Conservation (phyloP, 64 coral and sea anemone genomes). For the Montipora capricornis region DNA sequence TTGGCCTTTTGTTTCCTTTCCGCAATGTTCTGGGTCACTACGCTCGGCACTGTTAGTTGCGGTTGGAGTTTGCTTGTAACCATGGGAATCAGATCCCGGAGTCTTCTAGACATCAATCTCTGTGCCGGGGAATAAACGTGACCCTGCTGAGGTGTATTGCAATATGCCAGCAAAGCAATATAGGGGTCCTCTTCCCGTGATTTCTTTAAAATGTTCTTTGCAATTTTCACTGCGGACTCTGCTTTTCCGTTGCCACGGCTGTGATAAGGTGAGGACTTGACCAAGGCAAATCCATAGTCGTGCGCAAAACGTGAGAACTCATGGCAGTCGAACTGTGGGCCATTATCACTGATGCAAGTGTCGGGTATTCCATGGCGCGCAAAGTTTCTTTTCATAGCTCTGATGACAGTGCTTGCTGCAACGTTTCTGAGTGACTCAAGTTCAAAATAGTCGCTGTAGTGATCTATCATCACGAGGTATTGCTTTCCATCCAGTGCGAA, state of each 20-base stretch:
- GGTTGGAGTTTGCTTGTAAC: neutral
- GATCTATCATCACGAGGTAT: too few species aligned
- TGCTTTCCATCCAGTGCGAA: constrained; percentile 11
- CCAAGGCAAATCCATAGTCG: constrained; percentile 54
- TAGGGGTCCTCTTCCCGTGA: constrained; percentile 12
- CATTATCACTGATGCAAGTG: constrained; percentile 45
- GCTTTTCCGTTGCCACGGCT: constrained; percentile 58
- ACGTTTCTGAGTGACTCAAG: too few species aligned
- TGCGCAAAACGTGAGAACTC: constrained; percentile 63
- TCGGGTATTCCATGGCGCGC: constrained; percentile 39
- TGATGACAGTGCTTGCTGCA: too few species aligned
- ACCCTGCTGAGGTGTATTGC: constrained; percentile 29
- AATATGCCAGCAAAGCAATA: constrained; percentile 39
- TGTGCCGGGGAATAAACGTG: neutral
- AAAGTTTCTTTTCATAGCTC: constrained; percentile 35
- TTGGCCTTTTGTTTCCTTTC: constrained; percentile 24
- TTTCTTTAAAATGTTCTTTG: constrained; percentile 61
- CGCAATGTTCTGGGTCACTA: constrained; percentile 32
- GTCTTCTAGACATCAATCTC: too few species aligned
- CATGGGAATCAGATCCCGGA: too few species aligned
- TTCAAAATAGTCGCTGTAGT: too few species aligned
- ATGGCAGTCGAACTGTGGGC: constrained; percentile 54
- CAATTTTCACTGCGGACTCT: constrained; percentile 64
- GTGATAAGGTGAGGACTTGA: constrained; percentile 68
- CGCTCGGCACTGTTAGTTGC: constrained; percentile 27